Evolutionary conservation across 2,797 vertebrate genomes (phyloP).

Genomic region (Poeciliopsis gracilis): DNA sequence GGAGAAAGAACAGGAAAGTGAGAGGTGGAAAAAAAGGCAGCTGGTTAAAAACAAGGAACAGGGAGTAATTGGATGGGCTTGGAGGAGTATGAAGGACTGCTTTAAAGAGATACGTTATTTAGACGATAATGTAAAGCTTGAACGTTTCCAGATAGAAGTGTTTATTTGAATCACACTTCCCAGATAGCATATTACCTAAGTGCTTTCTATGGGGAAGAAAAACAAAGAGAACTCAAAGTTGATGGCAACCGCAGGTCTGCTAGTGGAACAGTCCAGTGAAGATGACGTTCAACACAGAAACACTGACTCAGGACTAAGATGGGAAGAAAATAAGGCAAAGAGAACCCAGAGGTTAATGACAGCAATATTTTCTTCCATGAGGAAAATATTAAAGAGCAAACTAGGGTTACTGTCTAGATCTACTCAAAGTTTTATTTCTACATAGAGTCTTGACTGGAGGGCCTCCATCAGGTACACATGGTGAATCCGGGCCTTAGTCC

Average conservation of each 20-base stretch:
- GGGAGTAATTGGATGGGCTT: slow-evolving; percentile 56
- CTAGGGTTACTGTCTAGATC: background rate
- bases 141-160: slow-evolving; percentile 38
- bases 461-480: background rate
- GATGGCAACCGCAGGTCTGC: slow-evolving; percentile 2
- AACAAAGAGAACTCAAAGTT: background rate
- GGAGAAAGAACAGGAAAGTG: slow-evolving; percentile 52
- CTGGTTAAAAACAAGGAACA: slow-evolving; percentile 44
- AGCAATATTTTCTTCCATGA: background rate
- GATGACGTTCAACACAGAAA: background rate
- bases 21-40: slow-evolving; percentile 62
- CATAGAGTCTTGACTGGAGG: background rate
- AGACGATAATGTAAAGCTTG: slow-evolving; percentile 47
- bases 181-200: slow-evolving; percentile 20
- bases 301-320: background rate
- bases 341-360: background rate
- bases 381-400: background rate
- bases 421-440: background rate
- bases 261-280: background rate
- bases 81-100: slow-evolving; percentile 41
- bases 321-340: background rate
- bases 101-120: slow-evolving; percentile 50
- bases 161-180: slow-evolving; percentile 36
- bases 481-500: background rate
- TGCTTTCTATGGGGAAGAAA: background rate